Evolutionary conservation across 1,140 invertebrate genomes (phyloP), one percentile per base, ranked within the genome.

Genomic region (Monomorium pharaonis): DNA sequence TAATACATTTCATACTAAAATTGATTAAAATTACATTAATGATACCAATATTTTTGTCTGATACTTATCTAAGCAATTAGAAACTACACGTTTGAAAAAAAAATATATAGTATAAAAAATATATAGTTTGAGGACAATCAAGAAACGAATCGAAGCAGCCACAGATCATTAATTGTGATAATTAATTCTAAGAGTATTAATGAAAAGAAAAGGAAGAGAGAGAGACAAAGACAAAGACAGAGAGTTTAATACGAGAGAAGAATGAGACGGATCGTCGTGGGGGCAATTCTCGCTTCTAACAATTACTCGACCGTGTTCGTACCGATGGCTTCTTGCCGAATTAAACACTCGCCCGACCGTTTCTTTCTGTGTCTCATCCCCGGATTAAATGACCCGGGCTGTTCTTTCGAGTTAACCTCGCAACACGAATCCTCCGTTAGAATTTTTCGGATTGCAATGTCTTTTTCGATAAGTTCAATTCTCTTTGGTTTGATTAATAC

Each of bases 111-210:
- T n/a, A n/a, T n/a, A n/a, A n/a, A 5, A 44, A 24, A 42, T 49
- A 1, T 44, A 63, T 16, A 56, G n/a, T 14, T 77, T 30, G 18
- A 56, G 65, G n/a, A 30, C 44, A 81, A 81, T 88, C 49, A 72
- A 74, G 78, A 47, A 74, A 85, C 37, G 54, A 77, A 81, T 42
- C 1, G 30, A 80, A 18, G 51, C 7, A 44, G 49, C 44, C 87
- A 69, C 67, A 78, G 62, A 21, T 85, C 81, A 77, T 88, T 84
- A 87, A 62, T 51, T 49, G 56, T 27, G 87, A 84, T 90, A 91
- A 91, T 91, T 91, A 90, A 91, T 91, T 91, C 85, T 56, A 76
- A 91, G 89, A 60, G 85, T 91, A 85, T 90, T 86, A 86, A 62
- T 54, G 70, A 44, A 70, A 24, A 58, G n/a, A 78, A 54, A 18